Evolutionary conservation across 1,140 invertebrate genomes (phyloP).

Genomic region (Plutomurus gul): DNA sequence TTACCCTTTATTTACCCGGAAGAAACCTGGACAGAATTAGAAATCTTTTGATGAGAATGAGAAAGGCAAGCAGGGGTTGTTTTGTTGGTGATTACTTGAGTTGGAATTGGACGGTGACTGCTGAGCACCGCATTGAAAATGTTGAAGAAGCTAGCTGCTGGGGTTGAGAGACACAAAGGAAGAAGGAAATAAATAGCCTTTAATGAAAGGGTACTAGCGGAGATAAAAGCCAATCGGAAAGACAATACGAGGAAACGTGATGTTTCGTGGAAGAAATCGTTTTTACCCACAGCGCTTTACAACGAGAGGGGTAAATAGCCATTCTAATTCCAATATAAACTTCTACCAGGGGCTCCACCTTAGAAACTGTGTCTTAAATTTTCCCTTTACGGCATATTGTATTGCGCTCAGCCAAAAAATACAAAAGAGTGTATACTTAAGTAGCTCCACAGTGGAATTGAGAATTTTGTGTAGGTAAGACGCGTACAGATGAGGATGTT

Average conservation of each 20-base stretch:
- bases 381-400: background rate
- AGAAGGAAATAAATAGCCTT: slow-evolving; percentile 21
- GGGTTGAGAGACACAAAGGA: background rate
- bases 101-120: too few species aligned
- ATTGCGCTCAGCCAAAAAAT: background rate
- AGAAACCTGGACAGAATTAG: slow-evolving; percentile 20
- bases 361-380: background rate
- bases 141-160: background rate
- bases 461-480: too few species aligned
- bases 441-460: too few species aligned
- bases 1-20: slow-evolving; percentile 20
- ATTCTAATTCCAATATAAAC: too few species aligned
- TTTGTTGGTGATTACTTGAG: too few species aligned
- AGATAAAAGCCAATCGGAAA: slow-evolving; percentile 22
- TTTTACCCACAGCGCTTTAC: too few species aligned
- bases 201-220: background rate
- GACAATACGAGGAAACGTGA: slow-evolving; percentile 16
- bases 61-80: slow-evolving; percentile 3
- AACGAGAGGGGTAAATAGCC: too few species aligned
- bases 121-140: too few species aligned
- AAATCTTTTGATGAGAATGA: slow-evolving; percentile 22
- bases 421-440: background rate
- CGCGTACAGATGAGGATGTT: too few species aligned
- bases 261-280: background rate
- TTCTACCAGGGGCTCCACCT: too few species aligned